phyloP scores from a whole-genome alignment of 2,797 vertebrate genomes.

The Dromococcyx pavoninus region DNA sequence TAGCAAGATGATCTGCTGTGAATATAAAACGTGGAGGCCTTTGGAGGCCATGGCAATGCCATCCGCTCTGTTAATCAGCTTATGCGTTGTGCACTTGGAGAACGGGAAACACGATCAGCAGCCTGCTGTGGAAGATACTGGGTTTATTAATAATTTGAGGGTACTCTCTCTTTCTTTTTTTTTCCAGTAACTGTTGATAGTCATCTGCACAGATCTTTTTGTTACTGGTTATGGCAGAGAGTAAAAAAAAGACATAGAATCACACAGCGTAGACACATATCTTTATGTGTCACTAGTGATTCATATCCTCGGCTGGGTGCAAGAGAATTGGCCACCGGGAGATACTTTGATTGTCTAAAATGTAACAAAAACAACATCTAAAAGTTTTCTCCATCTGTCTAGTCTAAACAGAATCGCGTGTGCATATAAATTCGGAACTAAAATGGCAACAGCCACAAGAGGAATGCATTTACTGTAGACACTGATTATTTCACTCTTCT shows the following conservation, averaged over 20 bases:
- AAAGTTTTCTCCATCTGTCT: slow-evolving; percentile 62
- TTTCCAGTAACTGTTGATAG: neutral
- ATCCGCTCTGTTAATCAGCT: neutral
- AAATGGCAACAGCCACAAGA: neutral
- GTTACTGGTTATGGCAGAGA: slow-evolving; percentile 22
- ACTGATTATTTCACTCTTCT: neutral
- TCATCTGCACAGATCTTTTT: slow-evolving; percentile 36
- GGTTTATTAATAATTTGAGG: neutral
- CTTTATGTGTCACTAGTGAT: slow-evolving; percentile 33
- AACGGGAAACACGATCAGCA: neutral
- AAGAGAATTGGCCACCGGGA: slow-evolving; percentile 39
- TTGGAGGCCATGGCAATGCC: neutral
- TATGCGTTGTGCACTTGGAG: neutral
- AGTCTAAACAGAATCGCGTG: neutral
- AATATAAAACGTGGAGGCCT: neutral
- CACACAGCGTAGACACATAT: neutral
- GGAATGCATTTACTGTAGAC: neutral
- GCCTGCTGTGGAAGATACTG: neutral
- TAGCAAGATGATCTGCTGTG: neutral
- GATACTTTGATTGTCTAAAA: slow-evolving; percentile 40
- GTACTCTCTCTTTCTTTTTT: neutral
- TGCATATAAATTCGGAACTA: slow-evolving; percentile 24
- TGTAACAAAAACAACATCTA: slow-evolving; percentile 49
- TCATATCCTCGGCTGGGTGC: slow-evolving; percentile 23
- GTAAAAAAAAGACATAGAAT: slow-evolving; percentile 24